Percentiles rank a stretch among this genome's conserved stretches.
Evolutionary conservation across 2,797 vertebrate species (phyloP).

Genomic region (Myotis pilosus): DNA sequence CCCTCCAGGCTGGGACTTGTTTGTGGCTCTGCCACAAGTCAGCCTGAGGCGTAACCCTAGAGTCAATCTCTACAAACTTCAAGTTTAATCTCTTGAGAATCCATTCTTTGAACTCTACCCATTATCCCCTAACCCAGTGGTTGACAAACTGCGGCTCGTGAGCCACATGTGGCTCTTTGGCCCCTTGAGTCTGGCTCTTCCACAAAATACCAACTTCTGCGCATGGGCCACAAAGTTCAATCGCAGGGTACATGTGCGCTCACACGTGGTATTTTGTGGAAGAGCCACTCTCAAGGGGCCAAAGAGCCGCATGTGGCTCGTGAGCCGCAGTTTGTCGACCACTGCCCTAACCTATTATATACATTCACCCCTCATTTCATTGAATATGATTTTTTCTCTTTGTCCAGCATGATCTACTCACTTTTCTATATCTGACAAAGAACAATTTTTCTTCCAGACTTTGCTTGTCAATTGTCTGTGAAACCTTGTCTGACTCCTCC

Average conservation of each 20-base stretch:
- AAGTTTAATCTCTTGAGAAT: background rate
- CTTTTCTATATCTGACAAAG: background rate
- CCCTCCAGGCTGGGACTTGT: too few relatives aligned
- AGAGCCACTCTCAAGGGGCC: too few relatives aligned
- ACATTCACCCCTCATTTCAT: background rate
- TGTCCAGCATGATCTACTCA: background rate
- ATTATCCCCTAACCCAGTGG: background rate
- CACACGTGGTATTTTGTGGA: too few relatives aligned
- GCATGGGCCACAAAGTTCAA: too few relatives aligned
- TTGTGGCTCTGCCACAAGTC: too few relatives aligned
- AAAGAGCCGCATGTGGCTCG: too few relatives aligned
- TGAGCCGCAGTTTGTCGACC: too few relatives aligned
- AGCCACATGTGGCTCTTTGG: too few relatives aligned
- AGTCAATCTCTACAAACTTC: background rate
- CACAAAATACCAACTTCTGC: too few relatives aligned
- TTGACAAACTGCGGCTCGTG: too few relatives aligned
- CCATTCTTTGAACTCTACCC: background rate
- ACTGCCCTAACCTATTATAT: background rate
- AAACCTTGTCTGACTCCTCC: background rate
- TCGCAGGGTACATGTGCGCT: accelerated
- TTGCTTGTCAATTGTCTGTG: background rate
- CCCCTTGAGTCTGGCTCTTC: too few relatives aligned
- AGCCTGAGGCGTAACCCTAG: too few relatives aligned
- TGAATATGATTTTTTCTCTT: background rate
- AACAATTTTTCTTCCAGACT: background rate